phyloP scores from a whole-genome alignment of 2,888 invertebrate species.

The Petrophora chlorosata region DNA sequence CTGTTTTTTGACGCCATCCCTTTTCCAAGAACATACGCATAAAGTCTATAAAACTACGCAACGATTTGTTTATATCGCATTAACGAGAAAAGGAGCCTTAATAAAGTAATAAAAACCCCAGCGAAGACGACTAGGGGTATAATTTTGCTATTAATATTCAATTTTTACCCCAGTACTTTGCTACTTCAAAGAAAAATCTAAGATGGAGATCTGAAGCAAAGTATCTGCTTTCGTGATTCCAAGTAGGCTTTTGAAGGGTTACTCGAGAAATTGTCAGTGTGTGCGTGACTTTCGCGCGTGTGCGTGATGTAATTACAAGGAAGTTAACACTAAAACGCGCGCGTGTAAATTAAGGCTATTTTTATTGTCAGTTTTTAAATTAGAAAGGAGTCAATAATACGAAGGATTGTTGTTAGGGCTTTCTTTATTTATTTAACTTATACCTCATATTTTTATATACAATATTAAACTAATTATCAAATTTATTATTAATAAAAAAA shows the following conservation, averaged over 20 bases:
- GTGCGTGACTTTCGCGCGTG: constrained; percentile 39
- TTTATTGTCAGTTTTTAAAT: background rate
- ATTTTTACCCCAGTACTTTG: constrained; percentile 75
- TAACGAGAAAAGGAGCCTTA: constrained; percentile 69
- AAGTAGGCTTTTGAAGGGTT: constrained; percentile 67
- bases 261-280: constrained; percentile 39
- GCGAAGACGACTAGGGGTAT: constrained; percentile 63
- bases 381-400: background rate
- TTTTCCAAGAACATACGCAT: constrained; percentile 63
- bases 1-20: constrained; percentile 78
- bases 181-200: constrained; percentile 79
- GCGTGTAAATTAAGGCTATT: constrained; percentile 3
- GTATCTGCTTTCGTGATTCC: constrained; percentile 73
- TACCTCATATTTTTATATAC: too few relatives aligned
- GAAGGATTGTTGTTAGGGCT: background rate
- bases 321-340: constrained; percentile 25
- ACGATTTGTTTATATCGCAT: constrained; percentile 79
- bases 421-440: too few relatives aligned
- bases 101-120: constrained; percentile 80
- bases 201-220: constrained; percentile 69
- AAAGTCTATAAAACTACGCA: constrained; percentile 56
- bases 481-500: too few relatives aligned
- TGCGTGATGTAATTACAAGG: constrained; percentile 44
- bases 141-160: constrained; percentile 84
- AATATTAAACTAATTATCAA: too few relatives aligned